Evolutionary conservation across 2,888 invertebrate species (phyloP), one percentile per base, ranked within the genome.

Genomic region (Ochropacha duplaris): DNA sequence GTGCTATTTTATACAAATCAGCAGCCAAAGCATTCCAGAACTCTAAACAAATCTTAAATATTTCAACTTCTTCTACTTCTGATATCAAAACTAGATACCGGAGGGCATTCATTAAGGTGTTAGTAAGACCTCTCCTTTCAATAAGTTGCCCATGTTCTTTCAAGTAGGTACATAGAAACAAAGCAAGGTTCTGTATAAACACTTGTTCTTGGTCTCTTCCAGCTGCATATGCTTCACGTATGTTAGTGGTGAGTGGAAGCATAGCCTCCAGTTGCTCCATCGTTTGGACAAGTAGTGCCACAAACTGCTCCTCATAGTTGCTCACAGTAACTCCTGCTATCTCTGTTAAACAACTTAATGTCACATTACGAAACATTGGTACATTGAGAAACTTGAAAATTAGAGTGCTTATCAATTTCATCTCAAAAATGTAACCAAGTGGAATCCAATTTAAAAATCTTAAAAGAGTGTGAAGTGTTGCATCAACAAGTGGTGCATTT

Each of bases 381-480:
- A 99, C 99, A 90, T 98, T 98, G 66, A 99, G 94, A 93, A 99
- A 99, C 95, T 99, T 99, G 86, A 96, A 97, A 79, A 98, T 97
- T 57, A 99, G 94, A 57, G 98, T 98, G 75, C 96, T 96, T 76
- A 99, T 98, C 57, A 99, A 94, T 85, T 98, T 98, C 71, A 99
- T 99, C 94, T 99, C 99, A 93, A 99, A 99, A 84, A 99, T 99
- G 87, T 99, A 99, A 12, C 99, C 99, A 64, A 99, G 94, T n/a
- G 99, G 99, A 80, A 99, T 99, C 99, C 99, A 99, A 85, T 99
- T 99, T 49, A 99, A 94, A 93, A 99, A 99, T 84, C 98, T 95
- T 70, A 99, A 93, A 58, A 99, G 94, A 3, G 99, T 99, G 84
- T 99, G 98, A 67, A 99, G 94, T 0, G 99, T 99, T 4, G 98